Evolutionary conservation across 2,888 invertebrate genomes (phyloP).

Genomic region (Mythimna albipuncta): DNA sequence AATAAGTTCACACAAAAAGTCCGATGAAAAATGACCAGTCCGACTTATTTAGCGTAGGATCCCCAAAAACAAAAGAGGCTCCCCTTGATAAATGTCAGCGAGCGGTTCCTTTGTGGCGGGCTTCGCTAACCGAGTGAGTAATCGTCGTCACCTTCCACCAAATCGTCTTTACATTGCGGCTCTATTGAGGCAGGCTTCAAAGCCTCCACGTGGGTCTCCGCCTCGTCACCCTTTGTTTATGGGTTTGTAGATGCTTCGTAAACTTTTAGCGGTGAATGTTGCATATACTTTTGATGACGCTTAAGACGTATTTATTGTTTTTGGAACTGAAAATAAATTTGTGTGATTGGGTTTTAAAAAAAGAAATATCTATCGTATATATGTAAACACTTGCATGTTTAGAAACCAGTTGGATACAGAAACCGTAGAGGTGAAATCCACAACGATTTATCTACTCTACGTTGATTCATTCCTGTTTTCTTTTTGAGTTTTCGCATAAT

Average conservation of each 20-base stretch:
- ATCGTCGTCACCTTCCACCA: constrained; percentile 53
- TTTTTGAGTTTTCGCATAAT: neutral
- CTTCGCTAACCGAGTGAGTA: constrained; percentile 62
- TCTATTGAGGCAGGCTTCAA: constrained; percentile 45
- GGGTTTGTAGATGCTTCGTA: constrained; percentile 37
- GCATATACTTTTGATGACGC: constrained; percentile 23
- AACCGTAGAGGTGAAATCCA: neutral
- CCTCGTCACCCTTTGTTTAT: constrained; percentile 43
- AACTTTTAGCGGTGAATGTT: constrained; percentile 30
- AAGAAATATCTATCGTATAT: neutral
- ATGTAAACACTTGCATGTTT: neutral
- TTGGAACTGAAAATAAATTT: neutral
- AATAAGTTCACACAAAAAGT: constrained; percentile 6
- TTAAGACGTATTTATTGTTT: constrained; percentile 23
- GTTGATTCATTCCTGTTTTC: no score
- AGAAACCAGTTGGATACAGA: neutral
- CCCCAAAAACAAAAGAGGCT: constrained; percentile 62
- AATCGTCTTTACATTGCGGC: constrained; percentile 44
- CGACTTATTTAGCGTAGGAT: constrained; percentile 50
- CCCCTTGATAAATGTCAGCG: constrained; percentile 62
- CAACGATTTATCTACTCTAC: neutral
- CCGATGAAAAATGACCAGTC: constrained; percentile 48
- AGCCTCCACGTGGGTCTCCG: constrained; percentile 37
- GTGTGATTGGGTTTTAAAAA: neutral
- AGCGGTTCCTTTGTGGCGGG: constrained; percentile 53